Evolutionary conservation across 2,888 invertebrate species (phyloP).

Genomic region (Pediacus dermestoides): DNA sequence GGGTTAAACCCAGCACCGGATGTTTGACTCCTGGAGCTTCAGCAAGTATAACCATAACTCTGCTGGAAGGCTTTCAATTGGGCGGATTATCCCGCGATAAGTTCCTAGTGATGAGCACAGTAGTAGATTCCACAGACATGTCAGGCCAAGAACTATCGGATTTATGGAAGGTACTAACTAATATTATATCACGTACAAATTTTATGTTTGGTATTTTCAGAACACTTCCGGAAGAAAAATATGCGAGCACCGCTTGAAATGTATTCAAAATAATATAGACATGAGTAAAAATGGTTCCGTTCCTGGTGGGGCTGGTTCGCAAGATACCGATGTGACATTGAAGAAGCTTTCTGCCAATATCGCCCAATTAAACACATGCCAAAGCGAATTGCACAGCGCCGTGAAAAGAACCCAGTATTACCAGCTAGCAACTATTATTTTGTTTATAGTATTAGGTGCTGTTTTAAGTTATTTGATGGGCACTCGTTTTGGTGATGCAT

Average conservation of each 20-base stretch:
- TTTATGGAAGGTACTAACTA: slow-evolving; percentile 63
- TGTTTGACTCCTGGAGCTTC: slow-evolving; percentile 62
- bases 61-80: slow-evolving; percentile 70
- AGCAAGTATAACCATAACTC: slow-evolving; percentile 66
- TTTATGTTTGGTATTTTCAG: slow-evolving; percentile 26
- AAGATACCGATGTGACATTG: slow-evolving; percentile 31
- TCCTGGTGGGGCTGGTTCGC: slow-evolving; percentile 1
- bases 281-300: slow-evolving; percentile 1
- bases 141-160: slow-evolving; percentile 63
- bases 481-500: slow-evolving; percentile 17
- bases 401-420: slow-evolving; percentile 52
- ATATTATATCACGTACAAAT: neutral
- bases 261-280: slow-evolving; percentile 40
- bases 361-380: slow-evolving; percentile 49
- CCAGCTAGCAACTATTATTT: slow-evolving; percentile 52
- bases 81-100: slow-evolving; percentile 73
- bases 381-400: slow-evolving; percentile 51
- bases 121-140: slow-evolving; percentile 57
- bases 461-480: slow-evolving; percentile 24
- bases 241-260: slow-evolving; percentile 70
- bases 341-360: slow-evolving; percentile 38
- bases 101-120: slow-evolving; percentile 83
- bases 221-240: slow-evolving; percentile 46
- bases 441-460: slow-evolving; percentile 45
- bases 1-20: slow-evolving; percentile 87